phyloP scores from a whole-genome alignment of 2,888 invertebrate genomes.

The Bursaphelenchus okinawaensis region DNA sequence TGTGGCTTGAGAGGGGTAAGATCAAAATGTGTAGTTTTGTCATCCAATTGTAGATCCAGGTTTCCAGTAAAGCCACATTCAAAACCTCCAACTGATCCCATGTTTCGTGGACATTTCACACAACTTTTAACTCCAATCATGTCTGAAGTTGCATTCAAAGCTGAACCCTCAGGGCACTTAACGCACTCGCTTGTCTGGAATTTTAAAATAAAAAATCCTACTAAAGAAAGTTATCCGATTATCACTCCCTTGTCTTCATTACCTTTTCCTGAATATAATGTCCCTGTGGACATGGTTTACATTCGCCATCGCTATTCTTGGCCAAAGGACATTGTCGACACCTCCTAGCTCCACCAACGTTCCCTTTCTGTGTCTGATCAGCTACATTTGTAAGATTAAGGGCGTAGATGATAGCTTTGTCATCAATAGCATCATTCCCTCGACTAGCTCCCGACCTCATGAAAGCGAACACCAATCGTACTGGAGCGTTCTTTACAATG shows the following conservation, averaged over 20 bases:
- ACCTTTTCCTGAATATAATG: conserved; percentile 60
- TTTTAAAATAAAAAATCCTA: no score
- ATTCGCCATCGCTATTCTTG: conserved; percentile 55
- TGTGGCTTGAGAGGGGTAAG: conserved; percentile 27
- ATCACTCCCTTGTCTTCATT: no score
- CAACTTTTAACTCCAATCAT: conserved; percentile 33
- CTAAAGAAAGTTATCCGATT: no score
- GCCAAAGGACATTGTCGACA: conserved; percentile 60
- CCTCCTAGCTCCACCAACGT: conserved; percentile 62
- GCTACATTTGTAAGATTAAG: conserved; percentile 64
- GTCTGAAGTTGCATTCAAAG: conserved; percentile 39
- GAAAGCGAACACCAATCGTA: conserved; percentile 47
- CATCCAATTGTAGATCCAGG: conserved; percentile 20
- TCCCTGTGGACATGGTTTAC: conserved; percentile 63
- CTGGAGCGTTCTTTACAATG: conserved; percentile 35
- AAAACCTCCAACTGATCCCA: conserved; percentile 39
- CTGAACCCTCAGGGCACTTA: conserved; percentile 60
- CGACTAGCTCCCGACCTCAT: conserved; percentile 41
- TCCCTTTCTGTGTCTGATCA: conserved; percentile 13
- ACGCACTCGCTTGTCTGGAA: conserved; percentile 56
- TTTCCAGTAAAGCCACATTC: conserved; percentile 58
- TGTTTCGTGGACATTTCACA: conserved; percentile 41
- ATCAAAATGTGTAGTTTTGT: conserved; percentile 40
- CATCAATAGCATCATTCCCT: conserved; percentile 48
- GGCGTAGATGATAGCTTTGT: conserved; percentile 62